These are phyloP conservation scores for Taurulus bubalis DNA, from an alignment of 2,113 vertebrate genomes.

Conservation along the genomic window DNA sequence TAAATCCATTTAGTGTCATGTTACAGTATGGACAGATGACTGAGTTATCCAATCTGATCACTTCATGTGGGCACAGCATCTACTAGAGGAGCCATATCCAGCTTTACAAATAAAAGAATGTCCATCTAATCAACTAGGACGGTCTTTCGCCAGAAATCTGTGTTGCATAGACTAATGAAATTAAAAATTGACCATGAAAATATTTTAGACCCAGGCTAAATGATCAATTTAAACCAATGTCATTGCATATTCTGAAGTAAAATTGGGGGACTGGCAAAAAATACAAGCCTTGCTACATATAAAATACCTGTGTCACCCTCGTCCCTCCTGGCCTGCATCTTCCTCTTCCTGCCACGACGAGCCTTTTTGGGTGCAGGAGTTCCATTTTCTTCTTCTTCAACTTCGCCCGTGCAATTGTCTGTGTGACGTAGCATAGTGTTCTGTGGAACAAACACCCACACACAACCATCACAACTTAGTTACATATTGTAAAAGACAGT, in stretches of 20 bases:
- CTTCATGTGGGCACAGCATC: too few relatives aligned
- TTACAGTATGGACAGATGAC: too few relatives aligned
- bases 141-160: too few relatives aligned
- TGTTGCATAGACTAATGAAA: too few relatives aligned
- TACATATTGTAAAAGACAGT: not conserved
- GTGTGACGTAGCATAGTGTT: conserved; percentile 98
- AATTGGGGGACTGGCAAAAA: not conserved
- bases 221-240: not conserved
- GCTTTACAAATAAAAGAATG: too few relatives aligned
- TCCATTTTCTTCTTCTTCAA: conserved; percentile 90
- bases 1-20: too few relatives aligned
- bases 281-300: not conserved
- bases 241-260: not conserved
- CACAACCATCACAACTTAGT: not conserved
- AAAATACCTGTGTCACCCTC: conserved; percentile 79
- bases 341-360: conserved; percentile 94
- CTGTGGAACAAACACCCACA: conserved; percentile 67
- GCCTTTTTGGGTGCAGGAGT: conserved; percentile 85
- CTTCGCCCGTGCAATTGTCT: conserved; percentile 93
- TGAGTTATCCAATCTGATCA: too few relatives aligned
- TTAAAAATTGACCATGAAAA: not conserved
- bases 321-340: conserved; percentile 94
- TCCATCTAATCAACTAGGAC: too few relatives aligned
- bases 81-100: too few relatives aligned
- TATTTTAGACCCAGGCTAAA: not conserved